Base-by-base conservation (phyloP, 2,113 vertebrate genomes). In the Rhinopomastus cyanomelas region DNA sequence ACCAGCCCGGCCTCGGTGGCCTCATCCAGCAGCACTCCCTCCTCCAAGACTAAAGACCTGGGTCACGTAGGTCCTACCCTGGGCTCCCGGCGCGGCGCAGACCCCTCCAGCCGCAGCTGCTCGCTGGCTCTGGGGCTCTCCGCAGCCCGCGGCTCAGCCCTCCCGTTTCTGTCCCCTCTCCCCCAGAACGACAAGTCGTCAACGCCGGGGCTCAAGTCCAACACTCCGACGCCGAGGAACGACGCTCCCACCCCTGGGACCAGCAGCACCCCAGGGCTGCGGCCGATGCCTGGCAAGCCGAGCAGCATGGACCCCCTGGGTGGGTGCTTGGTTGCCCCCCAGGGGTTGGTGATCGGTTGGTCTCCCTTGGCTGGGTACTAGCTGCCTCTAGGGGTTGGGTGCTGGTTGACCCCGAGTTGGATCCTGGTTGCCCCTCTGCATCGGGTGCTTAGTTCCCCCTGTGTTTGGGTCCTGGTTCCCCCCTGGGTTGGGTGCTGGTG, bases 21-120 rank as follows among this genome's bases (percentile, higher is more conserved):
- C 71, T 99, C 99, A n/a, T 99, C 99, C 44, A 98, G 99, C 95
- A 99, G 99, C 97, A 99, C 98, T 15, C 99, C 98, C 15, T 99
- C 99, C 62, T 99, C 99, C 93, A 99, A 99, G 97, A 98, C 98
- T 34, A 99, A 99, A 97, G 99, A 99, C 96, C 98, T 99, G 93
- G 96, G 98, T 96, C 98, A 99, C 32, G 98, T 99, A 98, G 19
- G 93, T 95, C 44, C 61, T 62, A 39, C 2, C 2, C 20, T 53
- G 34, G 22, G 8, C 11, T 0, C 39, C 5, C 37, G 53, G n/a
- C 11, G 26, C 11, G n/a, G 30, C 26, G 16, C 8, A 5, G 53
- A 29, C 51, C 44, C 7, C 2, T 18, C 49, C 5, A 6, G 25
- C 55, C 3, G 3, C 1, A 23, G 25, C 1, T 9, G 19, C 42